Conservation (phyloP, 2,797 vertebrate species). For the Pangasius sanitwongsei region DNA sequence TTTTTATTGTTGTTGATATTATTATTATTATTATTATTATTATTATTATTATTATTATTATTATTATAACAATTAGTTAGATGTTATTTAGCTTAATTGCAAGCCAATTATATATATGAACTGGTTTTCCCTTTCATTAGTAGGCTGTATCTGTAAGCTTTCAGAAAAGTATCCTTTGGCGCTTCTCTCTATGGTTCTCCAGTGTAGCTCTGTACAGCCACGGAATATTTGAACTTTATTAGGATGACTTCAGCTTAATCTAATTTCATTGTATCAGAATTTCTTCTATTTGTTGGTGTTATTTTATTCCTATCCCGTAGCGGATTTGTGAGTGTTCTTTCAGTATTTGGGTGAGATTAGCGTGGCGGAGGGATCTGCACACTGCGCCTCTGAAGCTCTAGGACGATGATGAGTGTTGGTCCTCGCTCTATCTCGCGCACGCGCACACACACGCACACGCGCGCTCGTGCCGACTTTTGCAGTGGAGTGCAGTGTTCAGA, state of each 20-base stretch:
- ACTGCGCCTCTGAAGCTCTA: conserved; percentile 29
- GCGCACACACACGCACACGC: background rate
- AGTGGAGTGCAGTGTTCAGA: conserved; percentile 3
- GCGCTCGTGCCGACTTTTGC: conserved; percentile 11
- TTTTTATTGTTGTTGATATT: background rate
- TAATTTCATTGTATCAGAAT: background rate
- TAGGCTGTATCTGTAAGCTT: conserved; percentile 30
- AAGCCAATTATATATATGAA: background rate
- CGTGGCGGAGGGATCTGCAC: conserved; percentile 48
- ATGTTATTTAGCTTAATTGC: background rate
- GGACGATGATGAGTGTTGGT: conserved; percentile 39
- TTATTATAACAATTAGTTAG: background rate
- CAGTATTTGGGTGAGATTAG: background rate
- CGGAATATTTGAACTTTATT: background rate
- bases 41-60: background rate
- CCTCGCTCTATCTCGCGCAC: background rate
- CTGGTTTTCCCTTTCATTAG: conserved; percentile 34
- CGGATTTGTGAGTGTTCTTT: background rate
- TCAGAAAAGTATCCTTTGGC: conserved; percentile 49
- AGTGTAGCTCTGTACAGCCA: background rate
- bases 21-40: background rate
- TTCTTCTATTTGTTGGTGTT: background rate
- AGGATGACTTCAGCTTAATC: background rate
- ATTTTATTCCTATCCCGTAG: too few species aligned
- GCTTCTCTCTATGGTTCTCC: conserved; percentile 30